Base-by-base conservation (phyloP, 1,140 invertebrate species). In the Drosophila mayri region DNA sequence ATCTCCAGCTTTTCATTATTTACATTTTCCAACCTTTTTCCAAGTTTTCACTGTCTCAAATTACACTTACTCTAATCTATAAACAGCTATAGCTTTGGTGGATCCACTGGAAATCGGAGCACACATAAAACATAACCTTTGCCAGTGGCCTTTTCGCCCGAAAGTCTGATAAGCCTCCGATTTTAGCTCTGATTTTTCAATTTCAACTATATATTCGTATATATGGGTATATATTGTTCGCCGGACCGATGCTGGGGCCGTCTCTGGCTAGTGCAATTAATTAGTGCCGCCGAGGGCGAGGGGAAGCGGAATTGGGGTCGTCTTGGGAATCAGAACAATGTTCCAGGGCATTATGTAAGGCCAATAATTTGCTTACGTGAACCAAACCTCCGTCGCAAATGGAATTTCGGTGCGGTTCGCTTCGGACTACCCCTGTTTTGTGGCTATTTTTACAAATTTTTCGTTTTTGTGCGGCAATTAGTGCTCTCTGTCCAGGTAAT, bases 51-150 rank as follows among this genome's bases (percentile, higher is more conserved):
- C 35, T 38, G 35, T 37, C 9, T 35, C 0, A 0, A 16, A 5
- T 4, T 25, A 25, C 4, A 54, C 32, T 38, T 54, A 11, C 9
- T 38, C 35, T 55, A 55, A 11, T n/a, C 32, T 55, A 37, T 6
- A 52, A 32, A 4, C 8, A 14, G 49, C 50, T 16, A 10, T 52
- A 22, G 12, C 49, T 35, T 58, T 32, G 16, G 18, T 22, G 41
- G 49, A 57, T 74, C 50, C 35, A n/a, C 30, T 55, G 9, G 28
- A 38, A 61, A 58, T 40, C 22, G 41, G 30, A 60, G 67, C 73
- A 72, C 44, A 62, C 37, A 62, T 43, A 54, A 65, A 41, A 82
- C 64, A 59, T 77, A 88, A 87, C 83, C 83, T 88, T 76, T 87
- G 37, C 70, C 63, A 54, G 41, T 88, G 83, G 73, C 83, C 83